These are phyloP conservation scores for Clarias magur DNA, from an alignment of 2,113 vertebrate species.

Conservation along the genomic window DNA sequence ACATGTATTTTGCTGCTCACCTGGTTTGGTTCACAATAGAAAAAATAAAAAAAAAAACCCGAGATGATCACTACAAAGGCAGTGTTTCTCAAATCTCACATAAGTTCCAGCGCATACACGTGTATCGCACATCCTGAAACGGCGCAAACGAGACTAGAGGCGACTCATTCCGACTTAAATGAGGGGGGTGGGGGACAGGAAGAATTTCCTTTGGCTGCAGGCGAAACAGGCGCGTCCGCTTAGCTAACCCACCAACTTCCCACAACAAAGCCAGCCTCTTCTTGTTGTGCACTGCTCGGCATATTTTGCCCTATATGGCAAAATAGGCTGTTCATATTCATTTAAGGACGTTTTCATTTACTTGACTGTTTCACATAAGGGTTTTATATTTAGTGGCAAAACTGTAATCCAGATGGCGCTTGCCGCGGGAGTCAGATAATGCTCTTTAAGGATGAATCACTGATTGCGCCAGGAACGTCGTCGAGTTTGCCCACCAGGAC, in stretches of 20 bases:
- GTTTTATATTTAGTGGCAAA: slow-evolving; percentile 61
- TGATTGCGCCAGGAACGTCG: slow-evolving; percentile 65
- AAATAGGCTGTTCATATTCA: slow-evolving; percentile 68
- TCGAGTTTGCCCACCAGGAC: slow-evolving; percentile 57
- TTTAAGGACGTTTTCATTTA: slow-evolving; percentile 62
- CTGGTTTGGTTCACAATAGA: not conserved
- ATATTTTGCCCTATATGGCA: slow-evolving; percentile 61
- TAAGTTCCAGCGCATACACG: slow-evolving; percentile 55
- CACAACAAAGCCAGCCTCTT: slow-evolving; percentile 60
- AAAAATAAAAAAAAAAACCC: not conserved
- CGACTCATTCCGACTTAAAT: slow-evolving; percentile 52
- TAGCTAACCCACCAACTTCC: slow-evolving; percentile 65
- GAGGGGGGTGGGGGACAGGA: slow-evolving; percentile 42
- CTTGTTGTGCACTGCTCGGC: slow-evolving; percentile 52
- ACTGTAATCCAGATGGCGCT: slow-evolving; percentile 58
- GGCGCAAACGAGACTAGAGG: slow-evolving; percentile 49
- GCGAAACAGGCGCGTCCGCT: slow-evolving; percentile 61
- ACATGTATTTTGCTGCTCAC: not conserved
- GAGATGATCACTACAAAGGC: not conserved
- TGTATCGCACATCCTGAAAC: slow-evolving; percentile 53
- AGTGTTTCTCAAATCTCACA: not conserved
- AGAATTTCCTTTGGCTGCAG: slow-evolving; percentile 61
- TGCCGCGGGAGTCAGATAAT: slow-evolving; percentile 64
- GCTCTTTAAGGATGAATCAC: slow-evolving; percentile 66
- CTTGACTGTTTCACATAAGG: slow-evolving; percentile 62